Conservation (phyloP, 2,113 vertebrate genomes). For the Caranx ignobilis region DNA sequence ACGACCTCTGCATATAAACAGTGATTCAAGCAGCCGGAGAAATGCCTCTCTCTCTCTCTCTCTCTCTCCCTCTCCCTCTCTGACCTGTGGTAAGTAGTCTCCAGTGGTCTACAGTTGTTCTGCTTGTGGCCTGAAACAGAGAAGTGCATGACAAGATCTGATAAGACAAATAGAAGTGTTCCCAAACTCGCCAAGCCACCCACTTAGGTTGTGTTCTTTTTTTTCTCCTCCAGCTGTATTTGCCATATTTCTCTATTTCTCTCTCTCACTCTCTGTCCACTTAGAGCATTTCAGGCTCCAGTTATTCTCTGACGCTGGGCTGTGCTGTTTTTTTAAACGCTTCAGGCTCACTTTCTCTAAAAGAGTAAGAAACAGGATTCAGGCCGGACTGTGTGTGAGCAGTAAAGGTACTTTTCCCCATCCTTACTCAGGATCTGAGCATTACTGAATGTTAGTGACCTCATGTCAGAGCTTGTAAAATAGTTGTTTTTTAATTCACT, state of each 20-base stretch:
- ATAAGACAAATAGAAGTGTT: slow-evolving; percentile 80
- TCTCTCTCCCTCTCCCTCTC: slow-evolving; percentile 16
- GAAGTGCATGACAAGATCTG: slow-evolving; percentile 75
- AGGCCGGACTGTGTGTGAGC: no score
- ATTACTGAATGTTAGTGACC: slow-evolving; percentile 30
- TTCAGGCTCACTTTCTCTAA: slow-evolving; percentile 22
- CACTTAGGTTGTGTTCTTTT: slow-evolving; percentile 59
- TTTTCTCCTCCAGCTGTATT: background rate
- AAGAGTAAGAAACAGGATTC: no score
- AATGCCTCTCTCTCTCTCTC: slow-evolving; percentile 43
- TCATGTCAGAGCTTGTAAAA: slow-evolving; percentile 55
- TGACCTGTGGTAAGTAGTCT: slow-evolving; percentile 53
- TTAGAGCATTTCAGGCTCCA: slow-evolving; percentile 9
- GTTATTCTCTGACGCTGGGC: slow-evolving; percentile 30
- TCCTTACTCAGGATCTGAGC: slow-evolving; percentile 4
- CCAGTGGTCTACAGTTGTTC: slow-evolving; percentile 53
- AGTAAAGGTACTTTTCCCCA: background rate
- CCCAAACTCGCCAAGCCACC: slow-evolving; percentile 64
- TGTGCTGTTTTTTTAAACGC: slow-evolving; percentile 23
- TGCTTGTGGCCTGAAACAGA: slow-evolving; percentile 46
- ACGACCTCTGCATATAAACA: slow-evolving; percentile 66
- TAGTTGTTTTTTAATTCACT: slow-evolving; percentile 73
- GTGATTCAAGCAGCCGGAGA: slow-evolving; percentile 61
- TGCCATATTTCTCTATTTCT: slow-evolving; percentile 1
- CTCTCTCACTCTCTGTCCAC: background rate